Evolutionary conservation across 2,113 vertebrate genomes (phyloP).

Genomic region (Engystomops pustulosus): DNA sequence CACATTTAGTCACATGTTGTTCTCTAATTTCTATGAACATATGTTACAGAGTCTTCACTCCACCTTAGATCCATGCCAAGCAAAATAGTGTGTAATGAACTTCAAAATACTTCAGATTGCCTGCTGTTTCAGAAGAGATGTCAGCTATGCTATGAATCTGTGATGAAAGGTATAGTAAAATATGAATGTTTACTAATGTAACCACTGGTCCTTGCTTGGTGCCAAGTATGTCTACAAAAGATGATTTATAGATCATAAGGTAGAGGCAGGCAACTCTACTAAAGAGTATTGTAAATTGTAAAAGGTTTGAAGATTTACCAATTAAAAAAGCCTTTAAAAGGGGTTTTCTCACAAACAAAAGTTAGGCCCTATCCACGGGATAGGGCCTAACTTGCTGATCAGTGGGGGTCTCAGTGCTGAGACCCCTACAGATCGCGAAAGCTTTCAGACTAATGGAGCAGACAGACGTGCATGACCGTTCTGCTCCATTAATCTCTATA

Average conservation of each 20-base stretch:
- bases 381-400: too few relatives aligned
- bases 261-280: not conserved
- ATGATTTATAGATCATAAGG: not conserved
- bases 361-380: too few relatives aligned
- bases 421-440: too few relatives aligned
- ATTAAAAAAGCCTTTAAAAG: not conserved
- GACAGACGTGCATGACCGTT: too few relatives aligned
- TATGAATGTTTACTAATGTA: not conserved
- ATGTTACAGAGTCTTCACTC: slow-evolving; percentile 5
- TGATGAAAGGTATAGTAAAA: slow-evolving; percentile 76
- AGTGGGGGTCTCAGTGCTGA: too few relatives aligned
- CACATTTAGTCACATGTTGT: not conserved
- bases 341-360: too few relatives aligned
- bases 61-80: slow-evolving; percentile 57
- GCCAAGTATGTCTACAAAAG: not conserved
- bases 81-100: slow-evolving; percentile 74
- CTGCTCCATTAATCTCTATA: too few relatives aligned
- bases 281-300: not conserved
- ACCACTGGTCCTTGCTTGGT: not conserved
- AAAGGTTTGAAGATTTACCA: not conserved
- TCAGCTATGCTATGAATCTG: slow-evolving; percentile 80
- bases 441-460: too few relatives aligned
- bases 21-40: not conserved
- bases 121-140: slow-evolving; percentile 82
- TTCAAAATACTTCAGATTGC: slow-evolving; percentile 84